Percentiles rank a stretch among this genome's conserved stretches.
Conservation (phyloP, 2,797 vertebrate species). For the Miichthys miiuy region DNA sequence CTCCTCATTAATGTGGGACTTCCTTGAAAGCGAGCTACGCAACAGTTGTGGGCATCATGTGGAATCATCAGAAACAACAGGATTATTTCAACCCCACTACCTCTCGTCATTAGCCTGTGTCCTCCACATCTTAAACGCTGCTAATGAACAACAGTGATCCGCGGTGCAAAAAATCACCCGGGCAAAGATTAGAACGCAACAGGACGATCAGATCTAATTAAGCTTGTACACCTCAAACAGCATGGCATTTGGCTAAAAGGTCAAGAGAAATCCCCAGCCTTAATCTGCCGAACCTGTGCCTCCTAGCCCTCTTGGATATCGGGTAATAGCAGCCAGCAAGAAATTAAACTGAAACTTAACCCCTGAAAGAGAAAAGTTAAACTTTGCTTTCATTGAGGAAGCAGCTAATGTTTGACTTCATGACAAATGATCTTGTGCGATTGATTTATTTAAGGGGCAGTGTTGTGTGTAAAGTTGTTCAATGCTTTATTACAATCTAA, state of each 20-base stretch:
- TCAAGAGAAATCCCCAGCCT: constrained; percentile 83
- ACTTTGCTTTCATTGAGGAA: constrained; percentile 16
- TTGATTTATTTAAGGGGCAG: constrained; percentile 16
- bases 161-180: constrained; percentile 27
- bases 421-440: constrained; percentile 22
- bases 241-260: constrained; percentile 84
- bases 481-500: constrained; percentile 5
- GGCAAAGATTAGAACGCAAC: constrained; percentile 68
- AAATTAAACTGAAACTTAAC: constrained; percentile 33
- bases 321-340: constrained; percentile 27
- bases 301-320: constrained; percentile 49
- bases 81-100: constrained; percentile 54
- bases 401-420: constrained; percentile 12
- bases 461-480: constrained; percentile 13
- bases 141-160: constrained; percentile 75
- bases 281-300: constrained; percentile 78
- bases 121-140: constrained; percentile 79
- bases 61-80: constrained; percentile 54
- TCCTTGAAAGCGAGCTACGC: constrained; percentile 73
- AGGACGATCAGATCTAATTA: constrained; percentile 80
- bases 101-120: constrained; percentile 79
- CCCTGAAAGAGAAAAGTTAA: constrained; percentile 4
- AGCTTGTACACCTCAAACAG: constrained; percentile 76
- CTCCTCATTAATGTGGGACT: constrained; percentile 82
- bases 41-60: constrained; percentile 69